Evolutionary conservation across 2,888 invertebrate genomes (phyloP), one percentile per base, ranked within the genome.

Genomic region (Caenorhabditis panamensis): DNA sequence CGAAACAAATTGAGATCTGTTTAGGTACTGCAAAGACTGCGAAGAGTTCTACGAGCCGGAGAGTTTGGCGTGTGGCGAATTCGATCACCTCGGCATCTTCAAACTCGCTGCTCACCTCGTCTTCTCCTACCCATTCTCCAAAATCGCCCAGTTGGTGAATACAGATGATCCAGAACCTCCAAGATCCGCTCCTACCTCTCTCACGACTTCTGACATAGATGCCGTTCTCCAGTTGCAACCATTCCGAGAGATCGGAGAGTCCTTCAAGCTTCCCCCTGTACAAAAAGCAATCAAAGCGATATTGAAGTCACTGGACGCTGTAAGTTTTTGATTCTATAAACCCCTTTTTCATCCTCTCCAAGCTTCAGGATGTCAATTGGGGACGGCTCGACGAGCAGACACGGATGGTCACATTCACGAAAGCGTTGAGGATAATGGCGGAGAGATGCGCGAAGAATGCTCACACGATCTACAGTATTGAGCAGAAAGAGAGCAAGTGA

Each of bases 51-150:
- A 67, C 28, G 80, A 76, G 22, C 82, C 82, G n/a, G 76, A 77
- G 18, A 73, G 44, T 22, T 58, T 76, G 1, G 58, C 76, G 0
- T 49, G 56, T 20, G 69, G 78, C 2, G 72, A 58, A 2, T 76
- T 73, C 36, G 72, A 76, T 36, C 26, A 79, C 3, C 49, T 81
- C 24, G 84, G 84, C 8, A 59, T 84, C 11, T 79, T 79, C 63
- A 80, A 80, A 36, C 73, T 82, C 8, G 69, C 81, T n/a, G 63
- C 76, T 11, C 81, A 82, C 53, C 66, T 79, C 3, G 59, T 82
- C 0, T 58, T 82, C 20, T 18, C 61, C 0, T 80, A 81, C 41
- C 58, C 66, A 0, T 68, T 67, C n/a, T 9, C 18, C 0, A 69
- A 83, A 6, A 66, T 83, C 11, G 51, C 41, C 16, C 16, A 36